Percentiles rank a stretch among this genome's conserved stretches.
These are phyloP conservation scores for Hofmannophila pseudospretella DNA, from an alignment of 2,888 invertebrate genomes.

Conservation along the genomic window DNA sequence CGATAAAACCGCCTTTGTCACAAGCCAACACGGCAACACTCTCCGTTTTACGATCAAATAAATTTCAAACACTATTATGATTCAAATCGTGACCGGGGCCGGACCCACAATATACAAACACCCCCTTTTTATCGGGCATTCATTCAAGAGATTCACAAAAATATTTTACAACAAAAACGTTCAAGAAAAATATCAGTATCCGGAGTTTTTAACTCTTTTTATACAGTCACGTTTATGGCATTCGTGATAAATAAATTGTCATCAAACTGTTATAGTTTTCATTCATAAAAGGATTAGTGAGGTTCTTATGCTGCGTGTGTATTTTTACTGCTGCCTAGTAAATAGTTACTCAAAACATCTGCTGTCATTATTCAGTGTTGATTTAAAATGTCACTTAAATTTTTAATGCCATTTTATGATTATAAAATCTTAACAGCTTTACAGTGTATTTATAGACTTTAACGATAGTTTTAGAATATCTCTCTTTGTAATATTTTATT, in stretches of 20 bases:
- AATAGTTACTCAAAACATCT: constrained; percentile 35
- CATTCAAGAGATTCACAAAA: constrained; percentile 55
- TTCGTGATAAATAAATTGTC: constrained; percentile 57
- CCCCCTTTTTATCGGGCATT: constrained; percentile 50
- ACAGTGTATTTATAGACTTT: neutral
- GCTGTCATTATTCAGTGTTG: constrained; percentile 46
- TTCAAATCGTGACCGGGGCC: constrained; percentile 57
- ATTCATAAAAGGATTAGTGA: constrained; percentile 51
- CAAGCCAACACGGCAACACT: constrained; percentile 62
- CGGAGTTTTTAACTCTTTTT: constrained; percentile 35
- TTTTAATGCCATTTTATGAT: neutral
- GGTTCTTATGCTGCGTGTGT: constrained; percentile 37
- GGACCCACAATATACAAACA: constrained; percentile 66
- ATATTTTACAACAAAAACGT: constrained; percentile 54
- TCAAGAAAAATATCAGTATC: constrained; percentile 23
- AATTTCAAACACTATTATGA: constrained; percentile 76
- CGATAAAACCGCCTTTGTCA: constrained; percentile 72
- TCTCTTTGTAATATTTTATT: no score
- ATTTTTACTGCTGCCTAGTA: constrained; percentile 45
- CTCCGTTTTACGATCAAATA: constrained; percentile 72
- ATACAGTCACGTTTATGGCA: constrained; percentile 51
- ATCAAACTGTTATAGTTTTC: constrained; percentile 46
- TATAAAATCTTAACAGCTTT: neutral
- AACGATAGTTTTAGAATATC: no score
- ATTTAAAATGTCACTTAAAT: constrained; percentile 29